phyloP scores from a whole-genome alignment of 2,797 vertebrate species.

The Spea hammondii region DNA sequence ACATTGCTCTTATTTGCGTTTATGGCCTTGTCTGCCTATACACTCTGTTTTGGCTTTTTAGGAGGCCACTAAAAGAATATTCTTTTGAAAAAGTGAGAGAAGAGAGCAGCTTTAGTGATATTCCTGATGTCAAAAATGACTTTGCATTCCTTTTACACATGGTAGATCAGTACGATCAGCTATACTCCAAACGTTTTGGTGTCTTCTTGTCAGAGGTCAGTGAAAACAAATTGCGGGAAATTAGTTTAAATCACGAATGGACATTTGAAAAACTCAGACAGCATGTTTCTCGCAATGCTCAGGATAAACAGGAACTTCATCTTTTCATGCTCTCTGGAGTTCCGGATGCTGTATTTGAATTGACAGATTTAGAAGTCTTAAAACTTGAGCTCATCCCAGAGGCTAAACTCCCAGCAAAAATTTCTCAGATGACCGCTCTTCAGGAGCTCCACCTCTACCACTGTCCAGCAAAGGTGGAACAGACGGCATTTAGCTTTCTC shows the following conservation, averaged over 20 bases:
- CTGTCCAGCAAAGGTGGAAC: constrained; percentile 96
- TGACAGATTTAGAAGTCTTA: constrained; percentile 91
- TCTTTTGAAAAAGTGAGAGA: constrained; percentile 97
- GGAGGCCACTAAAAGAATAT: constrained; percentile 94
- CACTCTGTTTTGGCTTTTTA: constrained; percentile 95
- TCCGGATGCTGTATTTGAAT: constrained; percentile 92
- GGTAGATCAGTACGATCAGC: constrained; percentile 97
- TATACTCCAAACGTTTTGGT: constrained; percentile 96
- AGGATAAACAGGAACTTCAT: constrained; percentile 92
- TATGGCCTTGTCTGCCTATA: constrained; percentile 95
- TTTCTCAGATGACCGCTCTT: constrained; percentile 95
- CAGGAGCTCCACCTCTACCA: constrained; percentile 96
- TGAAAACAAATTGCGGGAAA: constrained; percentile 94
- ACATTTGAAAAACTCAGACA: constrained; percentile 94
- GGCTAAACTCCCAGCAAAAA: constrained; percentile 92
- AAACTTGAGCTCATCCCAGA: constrained; percentile 96
- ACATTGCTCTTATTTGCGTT: constrained; percentile 91
- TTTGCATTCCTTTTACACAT: constrained; percentile 98
- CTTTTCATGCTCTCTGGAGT: constrained; percentile 96
- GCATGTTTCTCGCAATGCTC: constrained; percentile 86
- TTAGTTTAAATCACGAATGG: constrained; percentile 97
- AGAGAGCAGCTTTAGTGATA: constrained; percentile 98
- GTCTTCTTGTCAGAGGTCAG: constrained; percentile 97
- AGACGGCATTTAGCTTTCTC: constrained; percentile 96
- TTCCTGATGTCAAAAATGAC: constrained; percentile 97